A percentile compares a stretch with the other conserved stretches of the same genome.
Conservation (phyloP, 2,797 vertebrate species). For the Xenentodon cancila region DNA sequence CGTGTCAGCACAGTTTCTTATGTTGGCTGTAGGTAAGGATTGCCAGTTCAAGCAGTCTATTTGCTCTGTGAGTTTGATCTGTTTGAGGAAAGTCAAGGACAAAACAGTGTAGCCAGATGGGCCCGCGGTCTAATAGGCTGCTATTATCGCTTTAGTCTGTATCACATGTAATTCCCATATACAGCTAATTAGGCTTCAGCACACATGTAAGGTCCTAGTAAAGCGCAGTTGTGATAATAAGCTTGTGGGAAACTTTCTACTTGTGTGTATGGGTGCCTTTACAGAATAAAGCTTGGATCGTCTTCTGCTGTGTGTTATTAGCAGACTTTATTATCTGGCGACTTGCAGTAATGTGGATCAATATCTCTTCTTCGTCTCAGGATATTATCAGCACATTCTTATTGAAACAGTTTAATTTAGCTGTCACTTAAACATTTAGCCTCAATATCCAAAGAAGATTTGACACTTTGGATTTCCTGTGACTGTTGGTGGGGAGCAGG, state of each 20-base stretch:
- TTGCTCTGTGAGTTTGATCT: constrained; percentile 37
- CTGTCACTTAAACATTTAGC: constrained; percentile 73
- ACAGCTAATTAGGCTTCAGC: constrained; percentile 66
- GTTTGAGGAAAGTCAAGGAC: constrained; percentile 60
- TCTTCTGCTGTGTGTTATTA: constrained; percentile 66
- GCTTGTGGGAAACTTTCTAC: constrained; percentile 47
- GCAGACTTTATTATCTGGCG: constrained; percentile 73
- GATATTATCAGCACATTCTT: constrained; percentile 69
- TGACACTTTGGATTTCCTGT: constrained; percentile 75
- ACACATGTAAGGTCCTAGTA: constrained; percentile 64
- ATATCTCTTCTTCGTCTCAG: constrained; percentile 60
- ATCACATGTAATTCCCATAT: constrained; percentile 66
- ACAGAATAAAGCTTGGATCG: constrained; percentile 36
- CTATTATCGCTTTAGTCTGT: constrained; percentile 54
- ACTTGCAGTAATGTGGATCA: constrained; percentile 63
- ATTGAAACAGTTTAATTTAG: constrained; percentile 77
- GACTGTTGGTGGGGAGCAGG: constrained; percentile 28
- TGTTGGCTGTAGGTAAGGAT: constrained; percentile 45
- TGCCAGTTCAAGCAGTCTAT: constrained; percentile 31
- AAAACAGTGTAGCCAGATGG: constrained; percentile 41
- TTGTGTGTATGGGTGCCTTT: constrained; percentile 37
- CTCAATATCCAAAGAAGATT: constrained; percentile 57
- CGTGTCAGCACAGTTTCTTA: constrained; percentile 63
- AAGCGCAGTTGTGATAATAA: constrained; percentile 72
- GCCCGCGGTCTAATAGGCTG: constrained; percentile 36